Evolutionary conservation across 30 jellyfish, hydroid and myxozoan genomes (phyloP).

Genomic region (Hydractinia symbiolongicarpus): DNA sequence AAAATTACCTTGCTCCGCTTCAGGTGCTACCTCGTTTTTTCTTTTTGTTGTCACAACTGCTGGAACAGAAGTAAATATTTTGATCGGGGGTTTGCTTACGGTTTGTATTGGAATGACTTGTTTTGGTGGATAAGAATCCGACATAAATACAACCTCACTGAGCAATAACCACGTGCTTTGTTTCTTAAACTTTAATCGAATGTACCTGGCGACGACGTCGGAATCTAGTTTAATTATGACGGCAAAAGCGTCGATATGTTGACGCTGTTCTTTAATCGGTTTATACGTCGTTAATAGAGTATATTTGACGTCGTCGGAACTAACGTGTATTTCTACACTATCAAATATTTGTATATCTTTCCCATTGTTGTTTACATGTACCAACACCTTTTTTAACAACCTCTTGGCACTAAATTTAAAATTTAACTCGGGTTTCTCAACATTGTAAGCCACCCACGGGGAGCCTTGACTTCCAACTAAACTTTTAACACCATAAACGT

Average conservation of each 20-base stretch:
- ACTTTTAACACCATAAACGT: conserved; percentile 36
- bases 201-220: conserved; percentile 38
- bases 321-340: conserved; percentile 43
- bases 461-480: conserved; percentile 12
- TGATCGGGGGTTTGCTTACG: not conserved
- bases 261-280: conserved; percentile 56
- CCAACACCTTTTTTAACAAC: conserved; percentile 43
- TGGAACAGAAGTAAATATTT: conserved; percentile 1
- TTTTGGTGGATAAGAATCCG: conserved; percentile 47
- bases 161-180: conserved; percentile 51
- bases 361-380: conserved; percentile 56
- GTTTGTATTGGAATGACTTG: not conserved
- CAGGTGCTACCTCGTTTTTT: too few species aligned
- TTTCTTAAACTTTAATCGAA: conserved; percentile 42
- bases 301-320: conserved; percentile 49
- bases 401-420: conserved; percentile 43
- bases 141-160: conserved; percentile 68
- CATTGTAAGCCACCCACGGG: conserved; percentile 66
- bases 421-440: conserved; percentile 32
- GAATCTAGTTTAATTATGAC: conserved; percentile 29
- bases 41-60: not conserved
- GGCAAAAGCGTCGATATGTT: conserved; percentile 51
- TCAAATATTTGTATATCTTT: conserved; percentile 45
- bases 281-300: conserved; percentile 30
- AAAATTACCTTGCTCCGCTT: too few species aligned